phyloP scores from a whole-genome alignment of 1,140 invertebrate genomes.

The Trichoplusia ni region DNA sequence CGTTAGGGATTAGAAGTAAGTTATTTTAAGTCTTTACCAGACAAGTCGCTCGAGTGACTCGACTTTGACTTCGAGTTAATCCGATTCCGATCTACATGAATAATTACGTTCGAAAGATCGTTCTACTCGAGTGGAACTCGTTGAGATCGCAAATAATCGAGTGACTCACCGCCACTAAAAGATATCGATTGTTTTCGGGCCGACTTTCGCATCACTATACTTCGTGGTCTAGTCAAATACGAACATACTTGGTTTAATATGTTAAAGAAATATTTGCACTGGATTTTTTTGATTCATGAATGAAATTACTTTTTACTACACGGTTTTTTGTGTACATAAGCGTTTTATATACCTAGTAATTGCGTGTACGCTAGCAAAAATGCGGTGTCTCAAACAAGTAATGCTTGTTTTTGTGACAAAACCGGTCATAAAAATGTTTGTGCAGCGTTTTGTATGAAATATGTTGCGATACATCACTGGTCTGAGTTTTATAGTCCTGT shows the following conservation, averaged over 20 bases:
- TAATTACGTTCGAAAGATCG: not conserved
- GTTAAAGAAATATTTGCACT: not conserved
- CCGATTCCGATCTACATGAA: constrained; percentile 20
- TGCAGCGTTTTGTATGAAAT: too few species aligned
- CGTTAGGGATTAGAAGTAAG: constrained; percentile 15
- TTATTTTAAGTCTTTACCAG: constrained; percentile 18
- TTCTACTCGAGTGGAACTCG: not conserved
- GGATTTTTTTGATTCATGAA: not conserved
- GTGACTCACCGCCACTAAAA: not conserved
- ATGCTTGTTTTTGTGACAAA: too few species aligned
- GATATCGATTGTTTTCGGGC: not conserved
- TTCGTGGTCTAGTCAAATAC: not conserved
- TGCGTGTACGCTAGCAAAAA: constrained; percentile 1
- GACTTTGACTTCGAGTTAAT: constrained; percentile 9
- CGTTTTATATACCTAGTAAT: constrained; percentile 2
- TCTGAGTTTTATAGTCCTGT: too few species aligned
- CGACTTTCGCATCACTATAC: constrained; percentile 2
- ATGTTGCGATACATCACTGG: too few species aligned
- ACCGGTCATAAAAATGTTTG: too few species aligned
- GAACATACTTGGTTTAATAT: not conserved
- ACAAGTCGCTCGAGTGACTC: constrained; percentile 20
- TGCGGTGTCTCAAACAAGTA: not conserved
- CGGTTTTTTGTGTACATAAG: not conserved
- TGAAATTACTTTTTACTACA: constrained; percentile 3
- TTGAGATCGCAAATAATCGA: not conserved